These are phyloP conservation scores for Formica exsecta DNA, from an alignment of 1,140 invertebrate genomes.

Conservation along the genomic window DNA sequence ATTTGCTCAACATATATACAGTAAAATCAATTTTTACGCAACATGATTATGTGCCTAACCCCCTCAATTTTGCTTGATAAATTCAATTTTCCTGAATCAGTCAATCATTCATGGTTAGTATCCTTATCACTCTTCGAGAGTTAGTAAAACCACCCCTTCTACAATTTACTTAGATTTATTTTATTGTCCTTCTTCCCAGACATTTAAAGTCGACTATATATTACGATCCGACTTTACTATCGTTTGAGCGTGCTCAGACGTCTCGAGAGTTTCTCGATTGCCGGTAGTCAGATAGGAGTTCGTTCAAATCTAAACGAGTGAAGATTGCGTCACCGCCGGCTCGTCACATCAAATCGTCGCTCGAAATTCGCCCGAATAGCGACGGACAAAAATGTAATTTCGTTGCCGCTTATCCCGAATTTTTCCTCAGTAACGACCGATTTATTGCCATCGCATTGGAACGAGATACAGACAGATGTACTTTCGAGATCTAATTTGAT, in stretches of 20 bases:
- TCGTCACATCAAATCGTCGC: not conserved
- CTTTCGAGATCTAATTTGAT: slow-evolving; percentile 28
- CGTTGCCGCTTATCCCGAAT: not conserved
- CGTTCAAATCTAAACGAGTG: not conserved
- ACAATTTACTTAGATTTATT: slow-evolving; percentile 46
- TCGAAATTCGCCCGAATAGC: not conserved
- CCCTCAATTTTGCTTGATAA: not conserved
- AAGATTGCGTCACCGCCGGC: not conserved
- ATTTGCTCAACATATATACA: not conserved
- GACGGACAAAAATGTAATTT: slow-evolving; percentile 33
- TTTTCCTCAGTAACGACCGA: not conserved
- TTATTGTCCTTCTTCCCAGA: slow-evolving; percentile 6
- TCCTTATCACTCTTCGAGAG: not conserved
- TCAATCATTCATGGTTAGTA: slow-evolving; percentile 4
- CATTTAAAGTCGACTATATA: slow-evolving; percentile 22
- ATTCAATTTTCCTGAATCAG: not conserved
- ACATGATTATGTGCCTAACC: too few relatives aligned
- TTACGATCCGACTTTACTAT: slow-evolving; percentile 34
- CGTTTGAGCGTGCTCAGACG: slow-evolving; percentile 14
- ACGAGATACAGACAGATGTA: not conserved
- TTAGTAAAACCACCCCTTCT: not conserved
- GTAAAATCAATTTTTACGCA: too few relatives aligned
- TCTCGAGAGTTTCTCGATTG: slow-evolving; percentile 23
- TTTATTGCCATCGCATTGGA: not conserved
- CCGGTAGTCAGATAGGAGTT: not conserved